Evolutionary conservation across 2,888 invertebrate genomes (phyloP).

Genomic region (Drosophila ezoana): DNA sequence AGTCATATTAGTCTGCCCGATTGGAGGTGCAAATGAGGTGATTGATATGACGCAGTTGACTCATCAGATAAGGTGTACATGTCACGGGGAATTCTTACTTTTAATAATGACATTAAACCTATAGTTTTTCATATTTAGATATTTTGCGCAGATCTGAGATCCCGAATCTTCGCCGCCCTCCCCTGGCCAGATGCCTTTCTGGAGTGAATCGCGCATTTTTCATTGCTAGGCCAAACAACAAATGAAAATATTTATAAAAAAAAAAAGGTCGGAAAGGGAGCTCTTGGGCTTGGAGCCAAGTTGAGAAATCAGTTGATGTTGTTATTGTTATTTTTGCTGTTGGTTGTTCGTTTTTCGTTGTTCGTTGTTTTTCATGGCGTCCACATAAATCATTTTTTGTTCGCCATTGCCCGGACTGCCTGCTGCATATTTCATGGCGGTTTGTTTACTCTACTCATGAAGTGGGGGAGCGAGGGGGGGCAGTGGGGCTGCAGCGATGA

Average conservation of each 20-base stretch:
- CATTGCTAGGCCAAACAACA: conserved; percentile 46
- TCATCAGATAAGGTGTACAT: background rate
- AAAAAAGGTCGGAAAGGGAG: background rate
- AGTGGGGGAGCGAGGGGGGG: background rate
- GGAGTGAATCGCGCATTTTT: conserved; percentile 59
- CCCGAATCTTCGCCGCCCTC: background rate
- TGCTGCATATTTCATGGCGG: conserved; percentile 75
- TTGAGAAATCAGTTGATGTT: conserved; percentile 75
- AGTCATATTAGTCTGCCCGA: background rate
- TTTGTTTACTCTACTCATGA: conserved; percentile 54
- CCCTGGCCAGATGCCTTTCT: conserved; percentile 37
- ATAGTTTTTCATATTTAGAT: too few relatives aligned
- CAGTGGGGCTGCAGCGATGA: conserved; percentile 4
- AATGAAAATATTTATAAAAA: conserved; percentile 31
- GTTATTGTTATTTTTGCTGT: conserved; percentile 60
- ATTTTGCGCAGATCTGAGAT: background rate
- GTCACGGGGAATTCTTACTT: background rate
- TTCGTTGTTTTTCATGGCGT: conserved; percentile 57
- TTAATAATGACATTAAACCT: too few relatives aligned
- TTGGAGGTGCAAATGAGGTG: background rate
- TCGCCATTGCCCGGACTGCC: conserved; percentile 59
- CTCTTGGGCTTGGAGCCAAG: conserved; percentile 56
- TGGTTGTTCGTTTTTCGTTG: conserved; percentile 23
- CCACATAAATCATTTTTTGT: conserved; percentile 78
- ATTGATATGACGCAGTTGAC: background rate